Conservation (phyloP, 2,113 vertebrate species). For the Mesembrinibis cayennensis region DNA sequence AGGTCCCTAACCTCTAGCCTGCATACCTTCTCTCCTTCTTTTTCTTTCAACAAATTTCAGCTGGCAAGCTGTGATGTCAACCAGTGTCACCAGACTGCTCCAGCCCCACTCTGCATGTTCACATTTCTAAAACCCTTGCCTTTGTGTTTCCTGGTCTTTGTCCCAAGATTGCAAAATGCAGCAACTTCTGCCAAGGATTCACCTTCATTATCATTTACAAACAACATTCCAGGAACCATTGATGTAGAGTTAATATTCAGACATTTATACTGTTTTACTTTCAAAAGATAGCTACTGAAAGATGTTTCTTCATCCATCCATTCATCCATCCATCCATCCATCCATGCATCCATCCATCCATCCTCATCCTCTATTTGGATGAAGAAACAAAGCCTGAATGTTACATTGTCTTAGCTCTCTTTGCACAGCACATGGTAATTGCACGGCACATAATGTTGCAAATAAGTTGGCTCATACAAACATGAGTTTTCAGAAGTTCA, state of each 20-base stretch:
- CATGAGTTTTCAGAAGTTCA: neutral
- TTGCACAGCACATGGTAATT: neutral
- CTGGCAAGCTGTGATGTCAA: neutral
- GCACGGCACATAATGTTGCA: neutral
- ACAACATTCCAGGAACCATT: rapidly evolving
- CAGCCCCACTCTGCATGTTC: neutral
- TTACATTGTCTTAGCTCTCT: neutral
- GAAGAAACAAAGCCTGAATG: neutral
- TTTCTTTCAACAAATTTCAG: neutral
- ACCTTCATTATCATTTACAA: neutral
- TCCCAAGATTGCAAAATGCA: neutral
- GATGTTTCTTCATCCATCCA: neutral
- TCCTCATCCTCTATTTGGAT: neutral
- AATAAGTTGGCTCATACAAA: neutral
- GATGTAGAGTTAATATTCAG: neutral
- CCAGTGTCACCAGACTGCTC: neutral
- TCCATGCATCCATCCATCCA: neutral
- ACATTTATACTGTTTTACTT: neutral
- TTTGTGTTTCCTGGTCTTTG: neutral
- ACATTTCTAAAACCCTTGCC: neutral
- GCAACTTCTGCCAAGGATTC: neutral
- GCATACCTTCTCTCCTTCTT: neutral
- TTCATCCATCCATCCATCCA: neutral
- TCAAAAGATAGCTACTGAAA: neutral
- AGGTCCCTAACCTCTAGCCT: neutral